Evolutionary conservation across 2,888 invertebrate species (phyloP).

Genomic region (Plebejus anna): DNA sequence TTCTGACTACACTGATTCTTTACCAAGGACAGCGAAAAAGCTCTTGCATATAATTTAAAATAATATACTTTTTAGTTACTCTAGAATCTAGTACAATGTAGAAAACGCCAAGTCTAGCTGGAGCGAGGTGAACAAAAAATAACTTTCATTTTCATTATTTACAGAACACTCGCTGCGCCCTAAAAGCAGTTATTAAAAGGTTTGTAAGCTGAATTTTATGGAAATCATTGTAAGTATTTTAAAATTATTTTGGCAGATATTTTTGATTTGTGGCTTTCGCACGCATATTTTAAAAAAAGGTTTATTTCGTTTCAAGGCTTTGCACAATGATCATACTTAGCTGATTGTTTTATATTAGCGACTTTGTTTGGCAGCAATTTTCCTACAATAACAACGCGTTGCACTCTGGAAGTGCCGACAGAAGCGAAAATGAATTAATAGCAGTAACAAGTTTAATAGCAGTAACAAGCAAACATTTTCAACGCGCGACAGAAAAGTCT

Average conservation of each 20-base stretch:
- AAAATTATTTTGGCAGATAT: neutral
- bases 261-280: neutral
- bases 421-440: too few species aligned
- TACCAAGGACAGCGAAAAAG: neutral
- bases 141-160: conserved; percentile 29
- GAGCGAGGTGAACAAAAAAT: conserved; percentile 9
- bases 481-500: too few species aligned
- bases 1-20: neutral
- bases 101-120: neutral
- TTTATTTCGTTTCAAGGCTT: too few species aligned
- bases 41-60: neutral
- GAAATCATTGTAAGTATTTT: neutral
- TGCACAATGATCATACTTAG: too few species aligned
- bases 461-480: too few species aligned
- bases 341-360: too few species aligned
- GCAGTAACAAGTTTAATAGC: too few species aligned
- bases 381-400: too few species aligned
- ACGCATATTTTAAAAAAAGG: too few species aligned
- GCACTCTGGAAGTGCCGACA: too few species aligned
- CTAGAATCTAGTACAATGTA: conserved; percentile 6
- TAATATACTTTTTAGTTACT: conserved; percentile 3
- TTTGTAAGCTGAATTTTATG: conserved; percentile 3
- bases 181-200: conserved; percentile 25
- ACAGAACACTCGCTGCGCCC: conserved; percentile 10
- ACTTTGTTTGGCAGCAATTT: too few species aligned